These are phyloP conservation scores for Pseudorectes ferrugineus DNA, from an alignment of 2,113 vertebrate genomes.

Conservation along the genomic window DNA sequence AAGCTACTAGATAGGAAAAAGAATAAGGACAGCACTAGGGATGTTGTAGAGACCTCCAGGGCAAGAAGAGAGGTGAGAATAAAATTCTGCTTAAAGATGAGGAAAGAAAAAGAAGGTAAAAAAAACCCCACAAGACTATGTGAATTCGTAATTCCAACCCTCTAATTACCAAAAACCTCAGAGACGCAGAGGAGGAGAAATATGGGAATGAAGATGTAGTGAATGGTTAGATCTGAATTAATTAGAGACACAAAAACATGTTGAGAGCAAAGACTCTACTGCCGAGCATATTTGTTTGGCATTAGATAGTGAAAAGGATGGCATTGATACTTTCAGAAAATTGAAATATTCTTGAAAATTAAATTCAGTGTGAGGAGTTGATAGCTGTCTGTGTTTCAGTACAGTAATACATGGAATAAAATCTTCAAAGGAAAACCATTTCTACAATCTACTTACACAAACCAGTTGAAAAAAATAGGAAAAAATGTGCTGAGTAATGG, in stretches of 20 bases:
- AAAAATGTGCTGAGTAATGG: neutral
- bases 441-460: neutral
- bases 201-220: slow-evolving; percentile 43
- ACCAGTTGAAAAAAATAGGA: neutral
- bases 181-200: neutral
- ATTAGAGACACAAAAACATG: slow-evolving; percentile 40
- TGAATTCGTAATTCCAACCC: neutral
- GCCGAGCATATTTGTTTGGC: neutral
- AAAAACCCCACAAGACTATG: neutral
- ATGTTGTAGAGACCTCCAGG: neutral
- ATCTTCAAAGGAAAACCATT: neutral
- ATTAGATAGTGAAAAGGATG: neutral
- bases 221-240: slow-evolving; percentile 33
- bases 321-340: neutral
- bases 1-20: slow-evolving; percentile 3
- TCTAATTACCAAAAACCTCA: slow-evolving; percentile 39
- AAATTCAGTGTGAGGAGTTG: neutral
- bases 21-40: slow-evolving; percentile 14
- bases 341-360: neutral
- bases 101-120: neutral
- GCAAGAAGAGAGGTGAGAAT: slow-evolving; percentile 42
- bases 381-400: neutral
- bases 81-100: slow-evolving; percentile 49
- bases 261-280: neutral
- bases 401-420: neutral